These are phyloP conservation scores for Simalia tracyae DNA, from an alignment of 2,797 vertebrate genomes.

Conservation along the genomic window DNA sequence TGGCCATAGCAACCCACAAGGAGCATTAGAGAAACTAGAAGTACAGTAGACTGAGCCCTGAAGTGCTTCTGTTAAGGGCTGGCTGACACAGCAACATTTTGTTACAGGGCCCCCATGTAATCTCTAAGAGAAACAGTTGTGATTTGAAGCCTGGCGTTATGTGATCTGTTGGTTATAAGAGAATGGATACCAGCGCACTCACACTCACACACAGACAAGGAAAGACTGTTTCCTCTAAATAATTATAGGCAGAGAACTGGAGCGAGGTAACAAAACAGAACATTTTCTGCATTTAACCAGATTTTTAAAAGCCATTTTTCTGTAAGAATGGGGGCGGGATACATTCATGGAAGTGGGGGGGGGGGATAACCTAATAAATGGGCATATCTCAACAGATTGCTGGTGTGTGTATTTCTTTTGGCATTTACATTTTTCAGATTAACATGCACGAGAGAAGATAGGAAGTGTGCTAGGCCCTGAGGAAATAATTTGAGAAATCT, in stretches of 20 bases:
- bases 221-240: slow-evolving; percentile 32
- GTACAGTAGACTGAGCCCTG: neutral
- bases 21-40: neutral
- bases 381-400: slow-evolving; percentile 72
- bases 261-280: slow-evolving; percentile 42
- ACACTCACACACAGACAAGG: neutral
- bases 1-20: neutral
- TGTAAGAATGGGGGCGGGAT: slow-evolving; percentile 22
- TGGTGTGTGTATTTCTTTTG: slow-evolving; percentile 44
- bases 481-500: slow-evolving; percentile 82
- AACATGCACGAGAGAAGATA: slow-evolving; percentile 74
- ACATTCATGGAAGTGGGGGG: slow-evolving; percentile 11
- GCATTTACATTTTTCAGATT: slow-evolving; percentile 81
- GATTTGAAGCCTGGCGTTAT: neutral
- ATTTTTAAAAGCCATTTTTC: slow-evolving; percentile 5
- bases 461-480: slow-evolving; percentile 68
- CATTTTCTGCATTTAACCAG: slow-evolving; percentile 18
- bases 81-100: neutral
- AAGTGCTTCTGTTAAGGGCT: neutral
- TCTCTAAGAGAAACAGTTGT: neutral
- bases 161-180: slow-evolving; percentile 23
- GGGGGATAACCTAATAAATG: slow-evolving; percentile 67
- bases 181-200: slow-evolving; percentile 4
- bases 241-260: slow-evolving; percentile 31
- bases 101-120: neutral